Conservation (phyloP, 53 echinoderm and acorn worm species). For the Paracentrotus lividus region DNA sequence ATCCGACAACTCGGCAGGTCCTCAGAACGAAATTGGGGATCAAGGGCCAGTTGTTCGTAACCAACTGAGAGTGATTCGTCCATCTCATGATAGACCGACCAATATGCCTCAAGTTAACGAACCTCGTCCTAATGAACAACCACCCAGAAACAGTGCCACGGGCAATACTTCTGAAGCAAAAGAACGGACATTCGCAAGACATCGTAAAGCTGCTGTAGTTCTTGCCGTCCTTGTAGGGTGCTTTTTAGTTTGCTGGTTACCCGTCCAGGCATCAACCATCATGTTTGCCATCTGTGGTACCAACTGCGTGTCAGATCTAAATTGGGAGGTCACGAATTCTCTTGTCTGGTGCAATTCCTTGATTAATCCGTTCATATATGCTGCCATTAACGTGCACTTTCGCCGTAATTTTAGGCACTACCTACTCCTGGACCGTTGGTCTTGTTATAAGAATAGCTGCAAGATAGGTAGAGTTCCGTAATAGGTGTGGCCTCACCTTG, state of each 20-base stretch:
- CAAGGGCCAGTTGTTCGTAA: neutral
- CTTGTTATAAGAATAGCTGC: constrained; percentile 5
- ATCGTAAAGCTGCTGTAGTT: constrained; percentile 67
- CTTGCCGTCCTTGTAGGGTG: constrained; percentile 58
- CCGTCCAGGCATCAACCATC: constrained; percentile 53
- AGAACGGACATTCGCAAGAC: constrained; percentile 53
- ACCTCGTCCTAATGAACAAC: neutral
- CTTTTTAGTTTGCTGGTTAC: constrained; percentile 72
- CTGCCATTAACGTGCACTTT: constrained; percentile 80
- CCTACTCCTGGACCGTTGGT: constrained; percentile 59
- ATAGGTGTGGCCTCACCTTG: too few species aligned
- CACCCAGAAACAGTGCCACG: neutral
- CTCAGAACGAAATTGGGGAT: neutral
- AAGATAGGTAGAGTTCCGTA: neutral
- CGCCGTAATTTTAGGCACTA: constrained; percentile 73
- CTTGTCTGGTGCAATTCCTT: constrained; percentile 86
- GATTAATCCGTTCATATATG: constrained; percentile 88
- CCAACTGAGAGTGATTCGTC: neutral
- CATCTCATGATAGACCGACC: neutral
- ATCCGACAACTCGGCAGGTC: neutral
- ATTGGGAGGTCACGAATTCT: constrained; percentile 78
- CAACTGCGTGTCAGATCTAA: constrained; percentile 36
- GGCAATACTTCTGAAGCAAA: neutral
- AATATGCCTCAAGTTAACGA: neutral
- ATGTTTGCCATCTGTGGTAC: constrained; percentile 44